A percentile compares a stretch with the other conserved stretches of the same genome.
phyloP scores from a whole-genome alignment of 2,113 vertebrate genomes.

The Nothocercus julius region DNA sequence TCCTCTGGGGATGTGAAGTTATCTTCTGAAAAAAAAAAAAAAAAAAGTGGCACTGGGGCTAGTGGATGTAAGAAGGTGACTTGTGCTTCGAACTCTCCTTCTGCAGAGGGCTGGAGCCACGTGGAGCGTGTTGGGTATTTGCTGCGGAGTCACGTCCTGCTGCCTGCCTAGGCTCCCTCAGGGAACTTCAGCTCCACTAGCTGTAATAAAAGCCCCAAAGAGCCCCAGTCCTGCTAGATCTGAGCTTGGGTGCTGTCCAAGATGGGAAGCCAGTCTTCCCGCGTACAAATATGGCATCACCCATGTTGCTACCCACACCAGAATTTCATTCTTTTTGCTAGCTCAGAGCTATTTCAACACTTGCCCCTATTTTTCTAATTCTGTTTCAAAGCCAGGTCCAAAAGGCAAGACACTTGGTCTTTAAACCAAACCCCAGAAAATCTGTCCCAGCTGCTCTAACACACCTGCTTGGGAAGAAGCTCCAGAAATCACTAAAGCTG shows the following conservation, averaged over 20 bases:
- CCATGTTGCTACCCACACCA: background rate
- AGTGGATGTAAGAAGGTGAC: background rate
- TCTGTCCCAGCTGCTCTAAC: background rate
- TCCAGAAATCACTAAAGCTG: rapidly evolving
- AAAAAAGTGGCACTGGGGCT: background rate
- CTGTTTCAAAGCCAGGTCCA: background rate
- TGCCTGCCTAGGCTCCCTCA: background rate
- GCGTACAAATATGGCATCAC: background rate
- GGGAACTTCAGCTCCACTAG: background rate
- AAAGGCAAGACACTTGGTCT: background rate
- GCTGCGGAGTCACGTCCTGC: background rate
- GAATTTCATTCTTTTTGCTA: background rate
- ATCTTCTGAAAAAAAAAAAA: background rate
- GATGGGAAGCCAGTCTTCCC: rapidly evolving
- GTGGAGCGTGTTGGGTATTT: rapidly evolving
- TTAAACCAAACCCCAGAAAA: background rate
- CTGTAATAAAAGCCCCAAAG: rapidly evolving
- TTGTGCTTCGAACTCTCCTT: background rate
- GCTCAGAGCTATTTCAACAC: background rate
- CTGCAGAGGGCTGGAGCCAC: background rate
- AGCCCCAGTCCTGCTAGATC: rapidly evolving
- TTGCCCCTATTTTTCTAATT: rapidly evolving
- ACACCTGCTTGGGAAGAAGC: background rate
- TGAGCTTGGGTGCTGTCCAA: background rate
- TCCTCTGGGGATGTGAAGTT: rapidly evolving